These are phyloP conservation scores for Hirtodrosophila cameraria DNA, from an alignment of 2,888 invertebrate genomes.

Conservation along the genomic window DNA sequence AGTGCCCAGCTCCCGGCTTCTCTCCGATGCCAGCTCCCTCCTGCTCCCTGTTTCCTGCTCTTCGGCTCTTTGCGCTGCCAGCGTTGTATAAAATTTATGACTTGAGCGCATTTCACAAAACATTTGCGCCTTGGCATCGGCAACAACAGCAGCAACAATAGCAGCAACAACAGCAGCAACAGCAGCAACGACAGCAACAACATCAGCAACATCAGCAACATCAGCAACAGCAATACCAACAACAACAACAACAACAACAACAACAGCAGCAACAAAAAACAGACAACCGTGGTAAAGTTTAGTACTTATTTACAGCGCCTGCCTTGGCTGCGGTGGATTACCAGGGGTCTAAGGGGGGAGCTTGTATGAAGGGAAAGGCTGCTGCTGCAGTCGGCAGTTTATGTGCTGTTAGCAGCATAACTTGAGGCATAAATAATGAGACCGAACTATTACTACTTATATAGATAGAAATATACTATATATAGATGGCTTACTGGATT, in stretches of 20 bases:
- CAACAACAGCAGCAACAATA: slow-evolving; percentile 27
- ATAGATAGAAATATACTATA: slow-evolving; percentile 18
- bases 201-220: slow-evolving; percentile 17
- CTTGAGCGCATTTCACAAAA: slow-evolving; percentile 76
- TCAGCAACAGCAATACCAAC: slow-evolving; percentile 28
- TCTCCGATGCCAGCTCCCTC: not conserved
- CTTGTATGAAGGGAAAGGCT: slow-evolving; percentile 5
- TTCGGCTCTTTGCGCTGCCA: too few relatives aligned
- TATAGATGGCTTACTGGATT: slow-evolving; percentile 14
- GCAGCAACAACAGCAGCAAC: slow-evolving; percentile 4
- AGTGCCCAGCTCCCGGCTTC: slow-evolving; percentile 5
- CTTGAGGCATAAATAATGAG: slow-evolving; percentile 73
- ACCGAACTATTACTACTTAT: slow-evolving; percentile 58
- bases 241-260: slow-evolving; percentile 5
- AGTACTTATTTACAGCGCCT: slow-evolving; percentile 68
- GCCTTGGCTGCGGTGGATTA: slow-evolving; percentile 58
- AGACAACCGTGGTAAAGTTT: slow-evolving; percentile 71
- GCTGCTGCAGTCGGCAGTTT: slow-evolving; percentile 65
- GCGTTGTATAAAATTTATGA: slow-evolving; percentile 73
- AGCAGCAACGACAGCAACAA: slow-evolving; percentile 27
- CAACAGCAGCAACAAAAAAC: slow-evolving; percentile 37
- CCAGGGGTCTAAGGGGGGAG: slow-evolving; percentile 22
- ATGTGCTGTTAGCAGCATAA: slow-evolving; percentile 74
- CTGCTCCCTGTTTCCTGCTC: slow-evolving; percentile 6
- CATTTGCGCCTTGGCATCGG: slow-evolving; percentile 69